These are phyloP conservation scores for Meleagris gallopavo DNA, from an alignment of 2,113 vertebrate species.

Conservation along the genomic window DNA sequence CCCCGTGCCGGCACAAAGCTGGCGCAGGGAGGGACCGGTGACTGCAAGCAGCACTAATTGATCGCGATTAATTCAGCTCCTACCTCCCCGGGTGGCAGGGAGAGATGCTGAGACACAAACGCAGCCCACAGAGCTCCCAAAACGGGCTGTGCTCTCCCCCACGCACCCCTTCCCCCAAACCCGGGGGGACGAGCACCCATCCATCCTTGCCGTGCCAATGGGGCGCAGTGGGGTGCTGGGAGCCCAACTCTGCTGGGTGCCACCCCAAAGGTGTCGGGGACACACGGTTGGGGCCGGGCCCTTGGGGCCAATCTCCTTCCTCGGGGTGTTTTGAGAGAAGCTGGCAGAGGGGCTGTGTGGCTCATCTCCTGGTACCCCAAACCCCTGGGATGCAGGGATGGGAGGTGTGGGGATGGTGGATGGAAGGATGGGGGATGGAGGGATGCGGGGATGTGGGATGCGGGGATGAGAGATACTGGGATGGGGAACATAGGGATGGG, in stretches of 20 bases:
- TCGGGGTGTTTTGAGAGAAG: background rate
- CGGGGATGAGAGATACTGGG: no score
- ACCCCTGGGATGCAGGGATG: background rate
- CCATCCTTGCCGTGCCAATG: no score
- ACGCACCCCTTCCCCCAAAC: background rate
- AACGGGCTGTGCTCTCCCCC: background rate
- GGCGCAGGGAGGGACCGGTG: constrained; percentile 57
- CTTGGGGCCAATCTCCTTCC: background rate
- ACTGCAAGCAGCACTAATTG: constrained; percentile 69
- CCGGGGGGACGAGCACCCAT: no score
- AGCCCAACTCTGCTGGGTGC: background rate
- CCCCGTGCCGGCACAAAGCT: background rate
- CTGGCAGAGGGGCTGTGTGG: background rate
- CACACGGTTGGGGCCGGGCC: background rate
- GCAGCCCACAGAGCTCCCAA: constrained; percentile 48
- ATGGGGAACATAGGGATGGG: no score
- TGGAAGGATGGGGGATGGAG: no score
- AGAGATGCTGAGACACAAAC: constrained; percentile 56
- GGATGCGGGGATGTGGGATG: no score
- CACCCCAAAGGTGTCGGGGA: background rate
- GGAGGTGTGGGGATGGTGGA: no score
- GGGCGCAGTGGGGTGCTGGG: no score
- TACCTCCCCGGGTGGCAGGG: constrained; percentile 57
- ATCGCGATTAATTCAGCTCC: constrained; percentile 71
- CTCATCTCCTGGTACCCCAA: background rate